Evolutionary conservation across 1,140 invertebrate genomes (phyloP).

Genomic region (Apis cerana): DNA sequence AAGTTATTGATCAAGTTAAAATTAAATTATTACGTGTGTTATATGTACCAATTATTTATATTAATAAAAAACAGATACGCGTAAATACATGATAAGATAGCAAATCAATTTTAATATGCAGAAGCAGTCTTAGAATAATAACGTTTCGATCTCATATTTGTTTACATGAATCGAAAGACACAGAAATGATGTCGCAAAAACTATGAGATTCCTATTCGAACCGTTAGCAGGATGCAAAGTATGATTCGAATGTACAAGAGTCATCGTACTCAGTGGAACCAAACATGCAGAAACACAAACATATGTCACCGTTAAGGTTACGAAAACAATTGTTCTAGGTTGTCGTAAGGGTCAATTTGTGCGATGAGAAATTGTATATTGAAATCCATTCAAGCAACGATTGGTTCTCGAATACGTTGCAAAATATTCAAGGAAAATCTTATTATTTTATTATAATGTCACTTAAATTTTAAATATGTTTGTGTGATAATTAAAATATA

Average conservation of each 20-base stretch:
- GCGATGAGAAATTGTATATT: background rate
- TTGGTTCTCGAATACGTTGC: background rate
- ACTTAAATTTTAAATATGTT: too few species aligned
- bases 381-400: constrained; percentile 13
- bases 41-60: background rate
- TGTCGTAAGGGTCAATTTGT: constrained; percentile 15
- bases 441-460: too few species aligned
- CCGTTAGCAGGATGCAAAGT: constrained; percentile 60
- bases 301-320: constrained; percentile 35
- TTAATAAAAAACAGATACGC: background rate
- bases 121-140: background rate
- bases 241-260: constrained; percentile 50
- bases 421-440: constrained; percentile 6
- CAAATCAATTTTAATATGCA: constrained; percentile 35
- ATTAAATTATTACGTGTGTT: background rate
- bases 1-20: background rate
- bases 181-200: constrained; percentile 20
- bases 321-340: constrained; percentile 33
- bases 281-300: constrained; percentile 60
- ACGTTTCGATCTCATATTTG: constrained; percentile 18
- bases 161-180: constrained; percentile 49
- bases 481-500: too few species aligned
- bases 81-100: background rate
- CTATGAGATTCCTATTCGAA: constrained; percentile 18
- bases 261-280: constrained; percentile 40